Evolutionary conservation across 2,113 vertebrate genomes (phyloP), one percentile per base, ranked within the genome.

Genomic region (Melanocharis versteri): DNA sequence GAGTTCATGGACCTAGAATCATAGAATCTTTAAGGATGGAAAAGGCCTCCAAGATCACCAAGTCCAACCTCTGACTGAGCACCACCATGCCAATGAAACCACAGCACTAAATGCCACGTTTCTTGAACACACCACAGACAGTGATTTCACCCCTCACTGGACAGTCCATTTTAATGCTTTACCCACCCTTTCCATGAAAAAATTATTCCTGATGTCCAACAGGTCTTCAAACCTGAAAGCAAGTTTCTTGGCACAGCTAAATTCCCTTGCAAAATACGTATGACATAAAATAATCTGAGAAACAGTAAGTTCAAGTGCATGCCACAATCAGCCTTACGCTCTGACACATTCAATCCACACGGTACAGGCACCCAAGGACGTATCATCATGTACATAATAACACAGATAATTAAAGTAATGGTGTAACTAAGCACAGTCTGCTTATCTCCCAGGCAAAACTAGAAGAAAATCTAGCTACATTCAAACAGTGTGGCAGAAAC

Each of bases 361-460:
- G 0, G 62, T 11, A 68, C 13, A 54, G 26, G 11, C 24, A 61
- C 35, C 30, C 16, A 17, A 27, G 6, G 9, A 81, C 0, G 0
- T 42, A 56, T 15, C 33, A 45, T 15, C 18, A 62, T 24, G 62
- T 1, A 83, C 16, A 47, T 18, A 89, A 70, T 24, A 81, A 57
- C 1, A 70, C 1, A 21, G 6, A 84, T 60, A 58, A 40, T 37
- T 28, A 60, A 75, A 31, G 27, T 15, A 51, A 58, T 16, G 9
- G 54, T 47, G 39, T 51, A 56, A 58, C 35, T 75, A 78, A 78
- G 35, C 42, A 77, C 9, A 35, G 44, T 40, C 24, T 68, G 24
- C 31, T 81, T 28, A 65, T 60, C 13, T 91, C 33, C 48, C 31
- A 40, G 33, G 24, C 10, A 92, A 92, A 95, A 53, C 16, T 6